phyloP scores from a whole-genome alignment of 2,888 invertebrate genomes.

The Dilophus febrilis region DNA sequence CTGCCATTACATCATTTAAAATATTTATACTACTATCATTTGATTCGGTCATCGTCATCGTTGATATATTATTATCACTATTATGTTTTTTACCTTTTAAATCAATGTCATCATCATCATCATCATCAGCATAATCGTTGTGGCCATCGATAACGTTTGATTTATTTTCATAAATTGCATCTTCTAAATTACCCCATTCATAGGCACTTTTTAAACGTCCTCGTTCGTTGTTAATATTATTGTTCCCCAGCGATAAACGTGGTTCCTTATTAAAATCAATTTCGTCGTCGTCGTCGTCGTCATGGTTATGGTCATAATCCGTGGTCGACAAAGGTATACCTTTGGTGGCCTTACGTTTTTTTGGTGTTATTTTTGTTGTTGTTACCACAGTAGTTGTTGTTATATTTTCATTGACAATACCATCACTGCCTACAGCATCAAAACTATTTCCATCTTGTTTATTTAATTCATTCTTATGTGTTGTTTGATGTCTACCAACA shows the following conservation, averaged over 20 bases:
- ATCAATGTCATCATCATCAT: conserved; percentile 10
- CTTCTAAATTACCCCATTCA: conserved; percentile 60
- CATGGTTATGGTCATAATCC: too few species aligned
- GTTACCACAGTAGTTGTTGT: conserved; percentile 12
- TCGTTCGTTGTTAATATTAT: conserved; percentile 40
- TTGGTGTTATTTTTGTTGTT: conserved; percentile 29
- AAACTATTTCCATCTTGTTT: too few species aligned
- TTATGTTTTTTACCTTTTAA: conserved; percentile 9
- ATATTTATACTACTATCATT: conserved; percentile 9
- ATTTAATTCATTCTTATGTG: too few species aligned
- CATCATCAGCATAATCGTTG: conserved; percentile 8
- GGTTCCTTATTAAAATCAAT: conserved; percentile 16
- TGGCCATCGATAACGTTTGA: neutral
- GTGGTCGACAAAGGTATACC: too few species aligned
- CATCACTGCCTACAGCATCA: too few species aligned
- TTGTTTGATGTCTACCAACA: conserved; percentile 3
- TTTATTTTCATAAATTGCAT: conserved; percentile 42
- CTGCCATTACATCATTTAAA: conserved; percentile 21
- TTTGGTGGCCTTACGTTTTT: conserved; percentile 48
- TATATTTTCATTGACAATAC: too few species aligned
- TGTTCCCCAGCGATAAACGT: conserved; percentile 25
- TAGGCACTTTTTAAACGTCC: conserved; percentile 54
- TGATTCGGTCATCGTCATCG: neutral
- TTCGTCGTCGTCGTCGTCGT: conserved; percentile 14
- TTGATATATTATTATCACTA: conserved; percentile 17